Percentiles rank a stretch among this genome's conserved stretches.
Conservation (phyloP, 2,888 invertebrate species). For the Dromius quadrimaculatus region DNA sequence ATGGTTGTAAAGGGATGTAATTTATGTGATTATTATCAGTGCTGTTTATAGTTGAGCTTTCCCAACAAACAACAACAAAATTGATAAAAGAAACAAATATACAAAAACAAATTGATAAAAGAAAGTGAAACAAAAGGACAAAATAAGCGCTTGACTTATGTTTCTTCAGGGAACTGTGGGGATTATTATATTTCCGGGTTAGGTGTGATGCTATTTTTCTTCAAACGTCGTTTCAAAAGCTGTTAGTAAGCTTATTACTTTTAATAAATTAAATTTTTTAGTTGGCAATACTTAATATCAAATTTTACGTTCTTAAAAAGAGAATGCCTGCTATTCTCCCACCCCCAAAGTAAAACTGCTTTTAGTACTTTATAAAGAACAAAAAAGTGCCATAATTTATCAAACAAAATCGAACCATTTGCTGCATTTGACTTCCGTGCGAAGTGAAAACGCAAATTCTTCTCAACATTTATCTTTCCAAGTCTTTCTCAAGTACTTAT, state of each 20-base stretch:
- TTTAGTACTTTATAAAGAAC: no score
- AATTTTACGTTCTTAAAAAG: not conserved
- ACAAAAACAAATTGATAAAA: constrained; percentile 41
- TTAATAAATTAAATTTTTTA: not conserved
- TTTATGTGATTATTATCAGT: constrained; percentile 15
- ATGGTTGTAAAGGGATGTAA: no score
- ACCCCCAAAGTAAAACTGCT: not conserved
- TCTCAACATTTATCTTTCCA: no score
- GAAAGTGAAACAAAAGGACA: constrained; percentile 39
- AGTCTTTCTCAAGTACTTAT: no score
- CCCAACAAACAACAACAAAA: no score
- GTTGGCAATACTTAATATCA: no score
- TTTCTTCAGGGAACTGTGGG: constrained; percentile 41
- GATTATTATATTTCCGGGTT: constrained; percentile 44
- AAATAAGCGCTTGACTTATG: constrained; percentile 36
- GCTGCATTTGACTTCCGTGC: constrained; percentile 33
- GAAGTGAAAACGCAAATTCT: constrained; percentile 30
- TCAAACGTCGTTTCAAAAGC: constrained; percentile 24
- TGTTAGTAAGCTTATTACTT: constrained; percentile 32
- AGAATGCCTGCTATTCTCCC: not conserved
- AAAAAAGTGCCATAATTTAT: no score
- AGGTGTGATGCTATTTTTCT: constrained; percentile 39
- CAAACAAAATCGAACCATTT: constrained; percentile 28
- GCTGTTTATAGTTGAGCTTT: no score
- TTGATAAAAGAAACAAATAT: no score